phyloP scores from a whole-genome alignment of 1,140 invertebrate species.

The Meloidogyne floridensis region DNA sequence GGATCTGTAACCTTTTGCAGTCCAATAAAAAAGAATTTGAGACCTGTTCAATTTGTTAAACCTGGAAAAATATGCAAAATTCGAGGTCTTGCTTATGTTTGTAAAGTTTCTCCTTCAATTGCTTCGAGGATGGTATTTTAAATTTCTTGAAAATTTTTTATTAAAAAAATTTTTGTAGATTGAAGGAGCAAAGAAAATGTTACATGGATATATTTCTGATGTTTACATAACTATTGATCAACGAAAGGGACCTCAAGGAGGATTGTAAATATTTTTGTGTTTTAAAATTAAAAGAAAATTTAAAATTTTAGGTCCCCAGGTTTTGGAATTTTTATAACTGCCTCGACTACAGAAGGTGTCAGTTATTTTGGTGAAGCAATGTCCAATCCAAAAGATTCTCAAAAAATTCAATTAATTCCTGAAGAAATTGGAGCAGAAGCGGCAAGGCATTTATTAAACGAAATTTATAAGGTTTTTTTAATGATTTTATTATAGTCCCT shows the following conservation, averaged over 20 bases:
- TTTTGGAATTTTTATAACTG: slow-evolving; percentile 85
- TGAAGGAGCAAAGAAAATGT: slow-evolving; percentile 84
- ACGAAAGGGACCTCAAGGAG: slow-evolving; percentile 79
- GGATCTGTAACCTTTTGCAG: slow-evolving; percentile 86
- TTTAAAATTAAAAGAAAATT: not conserved
- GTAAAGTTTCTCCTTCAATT: slow-evolving; percentile 71
- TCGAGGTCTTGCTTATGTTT: slow-evolving; percentile 80
- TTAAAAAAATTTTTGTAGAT: slow-evolving; percentile 67
- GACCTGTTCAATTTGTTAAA: slow-evolving; percentile 72
- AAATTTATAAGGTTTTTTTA: slow-evolving; percentile 76
- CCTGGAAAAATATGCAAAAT: slow-evolving; percentile 91
- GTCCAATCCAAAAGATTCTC: slow-evolving; percentile 68
- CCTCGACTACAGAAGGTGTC: slow-evolving; percentile 86
- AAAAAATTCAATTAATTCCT: slow-evolving; percentile 72
- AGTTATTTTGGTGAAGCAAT: slow-evolving; percentile 72
- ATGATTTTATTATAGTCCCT: not conserved
- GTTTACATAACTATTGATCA: slow-evolving; percentile 93
- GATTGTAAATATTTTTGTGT: slow-evolving; percentile 73
- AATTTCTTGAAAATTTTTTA: not conserved
- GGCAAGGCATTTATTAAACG: slow-evolving; percentile 79
- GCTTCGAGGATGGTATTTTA: slow-evolving; percentile 68
- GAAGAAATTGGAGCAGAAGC: slow-evolving; percentile 87
- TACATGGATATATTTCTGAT: slow-evolving; percentile 89
- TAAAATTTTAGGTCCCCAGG: slow-evolving; percentile 71
- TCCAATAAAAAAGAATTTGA: slow-evolving; percentile 75